Base-by-base conservation (phyloP, 2,113 vertebrate genomes). In the Progne subis region DNA sequence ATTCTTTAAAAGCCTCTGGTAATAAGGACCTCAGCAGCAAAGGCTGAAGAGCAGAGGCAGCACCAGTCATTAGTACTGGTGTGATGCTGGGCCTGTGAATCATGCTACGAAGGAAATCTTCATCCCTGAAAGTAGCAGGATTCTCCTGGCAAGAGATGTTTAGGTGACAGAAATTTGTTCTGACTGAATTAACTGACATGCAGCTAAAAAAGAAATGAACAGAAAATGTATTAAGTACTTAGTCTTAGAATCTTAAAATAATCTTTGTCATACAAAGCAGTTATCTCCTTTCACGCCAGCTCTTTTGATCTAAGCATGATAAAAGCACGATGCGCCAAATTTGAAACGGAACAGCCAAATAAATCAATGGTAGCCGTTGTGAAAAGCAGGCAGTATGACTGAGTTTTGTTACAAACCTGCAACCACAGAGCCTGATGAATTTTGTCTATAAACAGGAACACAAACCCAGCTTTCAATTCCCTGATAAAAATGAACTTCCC, bases 391-490 rank as follows among this genome's bases (percentile, higher is more conserved):
- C 4, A 39, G 3, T 31, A 76, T 61, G 57, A 70, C 55, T 55
- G 44, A 5, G 19, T 88, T 94, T 81, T 71, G 14, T 74, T 91
- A 71, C 9, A 57, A 88, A 74, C 43, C 61, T 80, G 39, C 41
- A 85, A 64, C 11, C 20, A 53, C 79, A 76, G 79, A 23, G 26
- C 24, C 43, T 77, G 67, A 83, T 63, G 47, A 69, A 50, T 79
- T 91, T 93, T 88, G 24, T 63, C 69, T 80, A n/a, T 81, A 90
- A 81, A 49, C 25, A 81, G 56, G 34, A 88, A 69, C 77, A 95
- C 37, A 89, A 87, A 39, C 34, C 17, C 43, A 79, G 6, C 34
- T 70, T 90, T 84, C 61, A 77, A 52, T 79, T 85, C 78, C 49
- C 64, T 63, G 37, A 64, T 63, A 82, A 88, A 81, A 92, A 92